phyloP scores from a whole-genome alignment of 37 sponge, comb jelly and placozoan genomes.

The Hexactinellida sp. region DNA sequence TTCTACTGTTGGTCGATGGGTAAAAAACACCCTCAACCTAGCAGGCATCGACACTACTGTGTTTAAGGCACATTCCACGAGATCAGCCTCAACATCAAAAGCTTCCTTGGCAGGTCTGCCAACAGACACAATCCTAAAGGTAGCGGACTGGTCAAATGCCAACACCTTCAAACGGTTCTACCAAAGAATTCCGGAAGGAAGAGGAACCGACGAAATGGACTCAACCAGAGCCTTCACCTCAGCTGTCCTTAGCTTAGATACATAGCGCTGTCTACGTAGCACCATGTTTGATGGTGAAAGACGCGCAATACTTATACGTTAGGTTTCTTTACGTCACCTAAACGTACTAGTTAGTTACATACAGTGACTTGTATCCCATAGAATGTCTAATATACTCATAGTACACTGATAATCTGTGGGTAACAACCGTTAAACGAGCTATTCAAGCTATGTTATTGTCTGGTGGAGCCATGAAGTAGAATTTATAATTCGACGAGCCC shows the following conservation, averaged over 20 bases:
- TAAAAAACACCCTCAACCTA: neutral
- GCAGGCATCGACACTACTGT: constrained; percentile 26
- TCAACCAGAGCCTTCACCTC: neutral
- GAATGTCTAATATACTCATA: too few relatives aligned
- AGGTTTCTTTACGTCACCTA: too few relatives aligned
- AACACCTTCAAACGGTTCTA: constrained; percentile 12
- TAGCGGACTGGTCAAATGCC: constrained; percentile 21
- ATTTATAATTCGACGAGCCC: neutral
- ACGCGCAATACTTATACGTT: too few relatives aligned
- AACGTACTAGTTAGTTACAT: too few relatives aligned
- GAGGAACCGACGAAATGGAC: neutral
- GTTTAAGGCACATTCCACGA: constrained; percentile 28
- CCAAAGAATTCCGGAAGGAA: neutral
- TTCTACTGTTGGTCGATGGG: constrained; percentile 26
- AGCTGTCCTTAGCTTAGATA: neutral
- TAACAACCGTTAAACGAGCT: neutral
- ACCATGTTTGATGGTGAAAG: too few relatives aligned
- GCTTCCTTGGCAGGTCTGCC: constrained; percentile 17
- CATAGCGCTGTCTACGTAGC: too few relatives aligned
- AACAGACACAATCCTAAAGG: constrained; percentile 19
- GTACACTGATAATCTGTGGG: too few relatives aligned
- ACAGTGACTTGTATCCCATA: too few relatives aligned
- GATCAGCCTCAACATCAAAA: constrained; percentile 17
- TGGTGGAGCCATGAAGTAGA: neutral
- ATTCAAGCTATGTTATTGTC: neutral